Evolutionary conservation across 2,113 vertebrate species (phyloP).

Genomic region (Charadrius vociferus): DNA sequence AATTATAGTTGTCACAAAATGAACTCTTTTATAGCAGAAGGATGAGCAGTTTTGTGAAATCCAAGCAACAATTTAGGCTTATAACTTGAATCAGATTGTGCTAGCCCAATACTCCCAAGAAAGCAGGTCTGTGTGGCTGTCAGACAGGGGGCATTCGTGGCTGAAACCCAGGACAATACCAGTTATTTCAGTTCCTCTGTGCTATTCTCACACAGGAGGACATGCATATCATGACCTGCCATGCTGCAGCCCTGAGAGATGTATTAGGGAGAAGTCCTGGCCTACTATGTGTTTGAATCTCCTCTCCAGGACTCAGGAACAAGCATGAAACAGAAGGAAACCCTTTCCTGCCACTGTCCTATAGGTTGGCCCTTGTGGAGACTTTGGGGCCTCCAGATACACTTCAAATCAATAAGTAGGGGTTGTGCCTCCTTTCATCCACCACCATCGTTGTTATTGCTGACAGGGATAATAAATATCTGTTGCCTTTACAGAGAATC

Average conservation of each 20-base stretch:
- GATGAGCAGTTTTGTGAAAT: neutral
- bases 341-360: neutral
- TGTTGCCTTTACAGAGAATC: neutral
- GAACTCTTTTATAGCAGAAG: neutral
- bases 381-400: fast-evolving
- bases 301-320: neutral
- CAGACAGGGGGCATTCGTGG: neutral
- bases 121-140: neutral
- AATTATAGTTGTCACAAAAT: neutral
- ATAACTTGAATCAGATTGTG: neutral
- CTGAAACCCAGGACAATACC: neutral
- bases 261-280: neutral
- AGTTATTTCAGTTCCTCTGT: neutral
- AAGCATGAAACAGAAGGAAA: neutral
- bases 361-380: neutral
- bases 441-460: neutral
- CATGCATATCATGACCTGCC: neutral
- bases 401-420: neutral
- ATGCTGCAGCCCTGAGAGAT: neutral
- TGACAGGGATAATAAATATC: neutral
- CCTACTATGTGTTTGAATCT: neutral
- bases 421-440: neutral
- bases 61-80: neutral
- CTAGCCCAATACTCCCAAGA: neutral
- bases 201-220: neutral